A percentile compares a stretch with the other conserved stretches of the same genome.
Evolutionary conservation across 1,140 invertebrate species (phyloP).

Genomic region (Hormaphis cornu): DNA sequence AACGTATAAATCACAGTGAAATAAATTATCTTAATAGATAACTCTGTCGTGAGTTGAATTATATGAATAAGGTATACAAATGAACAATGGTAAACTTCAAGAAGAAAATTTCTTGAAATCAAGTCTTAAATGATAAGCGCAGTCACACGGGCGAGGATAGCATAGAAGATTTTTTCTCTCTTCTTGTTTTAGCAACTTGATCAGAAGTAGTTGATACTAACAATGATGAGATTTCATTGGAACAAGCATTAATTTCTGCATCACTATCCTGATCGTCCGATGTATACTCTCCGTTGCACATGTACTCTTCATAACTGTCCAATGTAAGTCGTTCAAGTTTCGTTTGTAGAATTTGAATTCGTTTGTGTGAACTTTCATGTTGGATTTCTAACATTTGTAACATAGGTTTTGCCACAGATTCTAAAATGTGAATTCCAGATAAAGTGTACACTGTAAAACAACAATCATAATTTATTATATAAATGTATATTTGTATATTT

Average conservation of each 20-base stretch:
- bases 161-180: neutral
- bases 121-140: no score
- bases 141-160: conserved; percentile 3
- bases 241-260: neutral
- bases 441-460: conserved; percentile 6
- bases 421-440: conserved; percentile 4
- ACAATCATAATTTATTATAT: neutral
- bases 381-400: conserved; percentile 22
- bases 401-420: conserved; percentile 25
- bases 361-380: neutral
- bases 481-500: no score
- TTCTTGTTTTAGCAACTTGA: neutral
- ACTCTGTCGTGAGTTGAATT: no score
- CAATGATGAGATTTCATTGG: neutral
- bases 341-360: neutral
- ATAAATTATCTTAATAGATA: no score
- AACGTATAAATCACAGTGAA: no score
- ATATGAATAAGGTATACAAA: no score
- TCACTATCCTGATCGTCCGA: neutral
- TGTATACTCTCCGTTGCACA: neutral
- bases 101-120: no score
- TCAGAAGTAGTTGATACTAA: neutral
- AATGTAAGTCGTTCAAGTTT: neutral
- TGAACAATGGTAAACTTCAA: no score
- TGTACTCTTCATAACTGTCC: neutral